phyloP scores from a whole-genome alignment of 2,113 vertebrate genomes.

The Tragelaphus strepsiceros region DNA sequence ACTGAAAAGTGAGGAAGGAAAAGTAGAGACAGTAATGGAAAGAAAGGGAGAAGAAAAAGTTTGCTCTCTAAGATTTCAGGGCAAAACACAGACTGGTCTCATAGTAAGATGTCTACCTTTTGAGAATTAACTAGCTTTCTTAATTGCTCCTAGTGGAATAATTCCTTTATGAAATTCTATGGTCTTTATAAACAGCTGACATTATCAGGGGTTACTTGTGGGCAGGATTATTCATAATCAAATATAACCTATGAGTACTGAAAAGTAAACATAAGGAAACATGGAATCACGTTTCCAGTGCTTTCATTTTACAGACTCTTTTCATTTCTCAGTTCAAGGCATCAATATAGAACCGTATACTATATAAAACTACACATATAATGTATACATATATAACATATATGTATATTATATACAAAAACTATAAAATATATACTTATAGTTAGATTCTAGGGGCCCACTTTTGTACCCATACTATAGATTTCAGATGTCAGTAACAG shows the following conservation, averaged over 20 bases:
- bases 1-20: background rate
- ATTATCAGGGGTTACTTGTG: background rate
- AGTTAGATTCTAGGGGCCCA: background rate
- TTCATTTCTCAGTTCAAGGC: background rate
- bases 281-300: background rate
- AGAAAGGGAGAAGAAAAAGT: background rate
- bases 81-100: background rate
- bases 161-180: background rate
- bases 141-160: background rate
- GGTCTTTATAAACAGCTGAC: background rate
- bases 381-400: background rate
- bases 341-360: background rate
- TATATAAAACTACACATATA: background rate
- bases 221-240: background rate
- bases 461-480: background rate
- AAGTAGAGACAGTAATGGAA: background rate
- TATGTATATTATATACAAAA: background rate
- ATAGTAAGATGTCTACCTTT: background rate
- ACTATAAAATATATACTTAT: background rate
- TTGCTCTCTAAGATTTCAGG: background rate
- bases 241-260: background rate
- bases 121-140: background rate
- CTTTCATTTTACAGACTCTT: background rate
- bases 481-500: background rate
- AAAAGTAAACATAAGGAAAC: background rate